Evolutionary conservation across 2,888 invertebrate species (phyloP).

Genomic region (Pteria penguin): DNA sequence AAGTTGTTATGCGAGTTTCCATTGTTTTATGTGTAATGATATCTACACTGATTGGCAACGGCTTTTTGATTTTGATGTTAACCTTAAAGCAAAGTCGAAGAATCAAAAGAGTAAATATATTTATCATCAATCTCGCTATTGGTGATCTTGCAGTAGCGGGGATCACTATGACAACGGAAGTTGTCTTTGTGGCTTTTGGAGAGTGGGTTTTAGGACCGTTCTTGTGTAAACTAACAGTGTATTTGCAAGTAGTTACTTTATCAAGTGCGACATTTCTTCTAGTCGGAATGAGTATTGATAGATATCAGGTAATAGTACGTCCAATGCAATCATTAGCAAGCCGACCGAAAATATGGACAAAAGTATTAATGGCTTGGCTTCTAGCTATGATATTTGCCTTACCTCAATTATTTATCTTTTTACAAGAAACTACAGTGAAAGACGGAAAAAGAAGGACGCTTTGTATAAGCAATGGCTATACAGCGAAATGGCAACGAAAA

Average conservation of each 20-base stretch:
- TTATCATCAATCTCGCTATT: constrained; percentile 80
- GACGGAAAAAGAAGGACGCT: constrained; percentile 73
- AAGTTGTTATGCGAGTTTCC: constrained; percentile 52
- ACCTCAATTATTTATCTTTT: constrained; percentile 80
- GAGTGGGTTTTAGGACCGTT: constrained; percentile 80
- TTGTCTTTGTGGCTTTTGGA: constrained; percentile 79
- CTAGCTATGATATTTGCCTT: constrained; percentile 79
- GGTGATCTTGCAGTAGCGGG: constrained; percentile 80
- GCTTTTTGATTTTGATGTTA: constrained; percentile 76
- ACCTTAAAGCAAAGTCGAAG: constrained; percentile 71
- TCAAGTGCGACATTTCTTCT: constrained; percentile 80
- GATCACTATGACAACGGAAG: constrained; percentile 80
- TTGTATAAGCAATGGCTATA: constrained; percentile 80
- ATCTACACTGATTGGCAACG: constrained; percentile 79
- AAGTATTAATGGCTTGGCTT: constrained; percentile 79
- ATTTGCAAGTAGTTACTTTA: constrained; percentile 80
- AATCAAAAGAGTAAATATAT: constrained; percentile 79
- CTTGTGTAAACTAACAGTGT: constrained; percentile 79
- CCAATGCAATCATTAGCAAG: constrained; percentile 77
- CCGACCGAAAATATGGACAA: constrained; percentile 72
- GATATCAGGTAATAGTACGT: constrained; percentile 79
- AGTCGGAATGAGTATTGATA: constrained; percentile 80
- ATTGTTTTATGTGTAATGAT: constrained; percentile 73
- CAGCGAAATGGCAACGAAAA: constrained; percentile 80
- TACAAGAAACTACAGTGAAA: constrained; percentile 73